These are phyloP conservation scores for Meloidogyne hapla DNA, from an alignment of 1,140 invertebrate species.

Conservation along the genomic window DNA sequence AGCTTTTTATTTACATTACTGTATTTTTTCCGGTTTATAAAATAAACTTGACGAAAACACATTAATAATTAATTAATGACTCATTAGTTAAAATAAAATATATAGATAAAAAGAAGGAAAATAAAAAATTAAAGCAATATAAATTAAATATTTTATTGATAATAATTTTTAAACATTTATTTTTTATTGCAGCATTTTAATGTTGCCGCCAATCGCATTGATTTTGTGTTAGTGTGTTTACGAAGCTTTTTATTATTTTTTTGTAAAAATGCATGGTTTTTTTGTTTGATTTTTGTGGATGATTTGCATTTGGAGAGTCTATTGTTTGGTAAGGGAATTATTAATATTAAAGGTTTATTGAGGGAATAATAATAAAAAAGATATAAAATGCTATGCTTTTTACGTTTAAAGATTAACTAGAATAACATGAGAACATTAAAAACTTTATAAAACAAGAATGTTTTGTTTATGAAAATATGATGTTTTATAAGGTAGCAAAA, in stretches of 20 bases:
- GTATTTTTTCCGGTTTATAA: too few relatives aligned
- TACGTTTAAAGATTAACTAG: neutral
- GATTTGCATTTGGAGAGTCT: neutral
- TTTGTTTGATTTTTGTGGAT: conserved; percentile 14
- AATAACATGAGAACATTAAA: neutral
- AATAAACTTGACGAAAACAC: too few relatives aligned
- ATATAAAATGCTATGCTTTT: neutral
- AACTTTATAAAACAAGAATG: neutral
- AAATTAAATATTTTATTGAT: neutral
- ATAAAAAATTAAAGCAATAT: neutral
- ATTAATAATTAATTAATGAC: too few relatives aligned
- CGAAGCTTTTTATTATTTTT: neutral
- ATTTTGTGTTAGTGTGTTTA: neutral
- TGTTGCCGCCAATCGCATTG: neutral
- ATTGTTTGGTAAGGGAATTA: neutral
- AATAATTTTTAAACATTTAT: conserved; percentile 1
- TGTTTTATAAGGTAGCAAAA: neutral
- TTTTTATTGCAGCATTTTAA: neutral
- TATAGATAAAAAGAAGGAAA: too few relatives aligned
- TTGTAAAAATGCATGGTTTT: neutral
- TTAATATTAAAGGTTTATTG: neutral
- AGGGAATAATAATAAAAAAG: neutral
- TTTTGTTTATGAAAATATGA: neutral
- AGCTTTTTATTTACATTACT: too few relatives aligned
- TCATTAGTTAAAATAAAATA: too few relatives aligned